A percentile compares a stretch with the other conserved stretches of the same genome.
Conservation (phyloP, 2,797 vertebrate genomes). For the Lithobates pipiens region DNA sequence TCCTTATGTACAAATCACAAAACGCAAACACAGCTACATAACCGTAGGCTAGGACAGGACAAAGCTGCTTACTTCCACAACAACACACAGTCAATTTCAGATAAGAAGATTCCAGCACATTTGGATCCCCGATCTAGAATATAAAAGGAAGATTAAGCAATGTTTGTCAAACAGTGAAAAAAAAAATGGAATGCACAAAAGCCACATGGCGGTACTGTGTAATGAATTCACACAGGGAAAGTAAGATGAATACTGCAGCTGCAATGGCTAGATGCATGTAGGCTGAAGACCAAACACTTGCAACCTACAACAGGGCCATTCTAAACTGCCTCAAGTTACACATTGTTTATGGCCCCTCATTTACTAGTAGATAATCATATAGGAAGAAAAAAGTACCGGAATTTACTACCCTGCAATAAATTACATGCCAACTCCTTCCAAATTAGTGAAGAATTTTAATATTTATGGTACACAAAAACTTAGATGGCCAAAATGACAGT, state of each 20-base stretch:
- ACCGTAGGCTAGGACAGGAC: conserved; percentile 6
- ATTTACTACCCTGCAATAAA: conserved; percentile 18
- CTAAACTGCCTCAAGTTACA: not conserved
- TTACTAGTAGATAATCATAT: conserved; percentile 18
- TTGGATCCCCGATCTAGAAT: not conserved
- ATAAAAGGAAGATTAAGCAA: conserved; percentile 13
- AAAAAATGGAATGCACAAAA: not conserved
- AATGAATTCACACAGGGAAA: conserved; percentile 8
- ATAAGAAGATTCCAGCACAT: conserved; percentile 9
- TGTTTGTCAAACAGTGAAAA: conserved; percentile 2
- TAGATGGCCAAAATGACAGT: not conserved
- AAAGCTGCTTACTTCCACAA: conserved; percentile 5
- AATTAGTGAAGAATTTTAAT: conserved; percentile 5
- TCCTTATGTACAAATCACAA: not conserved
- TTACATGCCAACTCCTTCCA: not conserved
- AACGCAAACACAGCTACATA: not conserved
- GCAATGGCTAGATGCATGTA: not conserved
- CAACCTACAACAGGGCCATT: not conserved
- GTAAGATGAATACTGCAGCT: not conserved
- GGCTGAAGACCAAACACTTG: not conserved
- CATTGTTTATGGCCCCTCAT: not conserved
- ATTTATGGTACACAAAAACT: not conserved
- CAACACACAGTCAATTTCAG: conserved; percentile 4
- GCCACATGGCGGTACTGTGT: not conserved
- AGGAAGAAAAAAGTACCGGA: not conserved